These are phyloP conservation scores for Acromyrmex charruanus DNA, from an alignment of 1,140 invertebrate species.

Conservation along the genomic window DNA sequence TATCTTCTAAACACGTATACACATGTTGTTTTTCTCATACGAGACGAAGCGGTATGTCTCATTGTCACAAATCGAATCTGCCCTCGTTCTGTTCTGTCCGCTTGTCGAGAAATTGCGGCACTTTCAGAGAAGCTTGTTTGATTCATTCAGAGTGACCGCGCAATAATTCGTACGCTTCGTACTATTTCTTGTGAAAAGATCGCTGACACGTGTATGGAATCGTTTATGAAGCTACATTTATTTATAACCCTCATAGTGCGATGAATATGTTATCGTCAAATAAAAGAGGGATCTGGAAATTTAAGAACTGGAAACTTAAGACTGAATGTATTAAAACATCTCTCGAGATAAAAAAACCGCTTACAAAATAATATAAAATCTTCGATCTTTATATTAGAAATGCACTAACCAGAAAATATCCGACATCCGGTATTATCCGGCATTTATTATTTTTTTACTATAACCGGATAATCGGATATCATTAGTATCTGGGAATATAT, in stretches of 20 bases:
- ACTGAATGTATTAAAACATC: not conserved
- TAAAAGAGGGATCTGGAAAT: not conserved
- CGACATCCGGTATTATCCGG: too few relatives aligned
- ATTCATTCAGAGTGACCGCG: conserved; percentile 30
- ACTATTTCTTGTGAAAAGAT: conserved; percentile 28
- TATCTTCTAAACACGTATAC: conserved; percentile 12
- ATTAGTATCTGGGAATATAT: too few relatives aligned
- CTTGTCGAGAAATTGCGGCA: conserved; percentile 27
- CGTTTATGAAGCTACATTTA: conserved; percentile 27
- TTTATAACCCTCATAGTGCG: not conserved
- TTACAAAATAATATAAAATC: not conserved
- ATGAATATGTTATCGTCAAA: not conserved
- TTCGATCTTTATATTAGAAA: not conserved
- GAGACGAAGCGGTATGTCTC: not conserved
- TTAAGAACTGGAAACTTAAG: not conserved
- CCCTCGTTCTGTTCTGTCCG: not conserved
- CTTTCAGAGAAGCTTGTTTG: conserved; percentile 52
- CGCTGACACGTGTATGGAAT: conserved; percentile 33
- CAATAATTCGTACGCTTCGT: conserved; percentile 25
- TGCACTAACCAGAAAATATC: too few relatives aligned
- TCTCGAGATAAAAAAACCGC: not conserved
- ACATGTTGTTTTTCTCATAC: not conserved
- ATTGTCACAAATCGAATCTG: conserved; percentile 45
- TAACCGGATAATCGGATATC: too few relatives aligned
- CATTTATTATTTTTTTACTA: too few relatives aligned